Percentiles rank a stretch among this genome's conserved stretches.
These are phyloP conservation scores for Sialis fuliginosa DNA, from an alignment of 2,888 invertebrate genomes.

Conservation along the genomic window DNA sequence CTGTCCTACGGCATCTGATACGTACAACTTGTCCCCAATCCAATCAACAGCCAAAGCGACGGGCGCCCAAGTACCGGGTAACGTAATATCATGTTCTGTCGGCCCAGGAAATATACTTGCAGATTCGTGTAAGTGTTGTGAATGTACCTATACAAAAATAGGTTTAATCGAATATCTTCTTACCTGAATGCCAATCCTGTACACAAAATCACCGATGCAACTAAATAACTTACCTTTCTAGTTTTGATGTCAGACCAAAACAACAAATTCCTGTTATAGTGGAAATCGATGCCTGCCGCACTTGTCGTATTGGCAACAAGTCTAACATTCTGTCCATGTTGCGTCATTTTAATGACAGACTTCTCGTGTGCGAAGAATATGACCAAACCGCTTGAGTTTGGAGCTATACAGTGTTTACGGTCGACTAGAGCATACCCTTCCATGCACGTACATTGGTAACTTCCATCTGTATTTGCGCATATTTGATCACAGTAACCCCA, in stretches of 20 bases:
- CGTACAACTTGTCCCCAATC: constrained; percentile 91
- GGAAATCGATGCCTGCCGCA: constrained; percentile 74
- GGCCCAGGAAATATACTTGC: constrained; percentile 27
- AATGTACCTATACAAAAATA: constrained; percentile 33
- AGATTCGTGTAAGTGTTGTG: constrained; percentile 31
- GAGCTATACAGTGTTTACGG: constrained; percentile 43
- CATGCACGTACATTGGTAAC: constrained; percentile 71
- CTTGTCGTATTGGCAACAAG: constrained; percentile 64
- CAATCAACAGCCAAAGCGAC: constrained; percentile 90
- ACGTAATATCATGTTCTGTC: constrained; percentile 44
- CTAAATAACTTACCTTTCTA: constrained; percentile 39
- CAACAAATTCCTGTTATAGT: constrained; percentile 54
- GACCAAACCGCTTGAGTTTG: constrained; percentile 36
- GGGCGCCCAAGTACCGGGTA: constrained; percentile 78
- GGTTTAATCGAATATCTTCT: too few relatives aligned
- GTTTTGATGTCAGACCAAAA: constrained; percentile 87
- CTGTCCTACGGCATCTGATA: constrained; percentile 81
- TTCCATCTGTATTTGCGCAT: constrained; percentile 74
- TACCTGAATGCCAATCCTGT: too few relatives aligned
- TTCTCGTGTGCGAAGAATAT: constrained; percentile 54
- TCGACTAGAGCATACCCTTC: constrained; percentile 51
- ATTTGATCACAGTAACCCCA: constrained; percentile 93
- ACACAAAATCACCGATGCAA: background rate
- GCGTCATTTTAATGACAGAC: constrained; percentile 51
- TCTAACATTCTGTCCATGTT: constrained; percentile 41